Percentiles rank a stretch among this genome's conserved stretches.
Conservation (phyloP, 2,888 invertebrate genomes). For the Phengaris arion region DNA sequence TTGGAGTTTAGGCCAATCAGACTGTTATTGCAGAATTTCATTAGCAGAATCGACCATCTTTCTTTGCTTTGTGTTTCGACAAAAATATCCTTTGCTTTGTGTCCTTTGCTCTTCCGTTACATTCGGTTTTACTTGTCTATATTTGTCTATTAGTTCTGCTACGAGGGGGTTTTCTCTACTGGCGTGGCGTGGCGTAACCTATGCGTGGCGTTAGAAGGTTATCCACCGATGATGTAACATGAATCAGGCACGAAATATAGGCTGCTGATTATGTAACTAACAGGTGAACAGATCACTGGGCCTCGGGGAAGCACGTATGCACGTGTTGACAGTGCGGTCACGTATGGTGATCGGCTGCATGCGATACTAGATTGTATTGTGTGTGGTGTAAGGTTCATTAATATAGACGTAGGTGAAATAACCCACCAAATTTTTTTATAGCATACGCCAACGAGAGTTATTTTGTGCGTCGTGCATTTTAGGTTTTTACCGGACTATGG, state of each 20-base stretch:
- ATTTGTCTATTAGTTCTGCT: no score
- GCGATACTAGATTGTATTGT: neutral
- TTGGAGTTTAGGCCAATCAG: no score
- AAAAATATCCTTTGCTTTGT: no score
- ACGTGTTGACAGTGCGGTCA: neutral
- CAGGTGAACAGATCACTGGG: neutral
- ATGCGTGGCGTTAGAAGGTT: no score
- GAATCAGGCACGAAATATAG: slow-evolving; percentile 5
- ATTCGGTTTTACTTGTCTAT: no score
- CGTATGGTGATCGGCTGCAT: neutral
- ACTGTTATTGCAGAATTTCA: no score
- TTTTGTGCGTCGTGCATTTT: no score
- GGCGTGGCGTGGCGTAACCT: neutral
- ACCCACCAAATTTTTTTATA: neutral
- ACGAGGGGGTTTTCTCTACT: neutral
- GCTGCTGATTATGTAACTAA: neutral
- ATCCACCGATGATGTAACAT: neutral
- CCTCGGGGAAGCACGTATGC: neutral
- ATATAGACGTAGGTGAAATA: neutral
- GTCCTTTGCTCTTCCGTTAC: no score
- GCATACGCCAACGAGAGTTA: no score
- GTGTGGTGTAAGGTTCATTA: neutral
- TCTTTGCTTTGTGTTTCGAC: no score
- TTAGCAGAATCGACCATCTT: no score
- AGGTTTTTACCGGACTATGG: no score